phyloP scores from a whole-genome alignment of 2,113 vertebrate species.

The Illadopsis cleaveri region DNA sequence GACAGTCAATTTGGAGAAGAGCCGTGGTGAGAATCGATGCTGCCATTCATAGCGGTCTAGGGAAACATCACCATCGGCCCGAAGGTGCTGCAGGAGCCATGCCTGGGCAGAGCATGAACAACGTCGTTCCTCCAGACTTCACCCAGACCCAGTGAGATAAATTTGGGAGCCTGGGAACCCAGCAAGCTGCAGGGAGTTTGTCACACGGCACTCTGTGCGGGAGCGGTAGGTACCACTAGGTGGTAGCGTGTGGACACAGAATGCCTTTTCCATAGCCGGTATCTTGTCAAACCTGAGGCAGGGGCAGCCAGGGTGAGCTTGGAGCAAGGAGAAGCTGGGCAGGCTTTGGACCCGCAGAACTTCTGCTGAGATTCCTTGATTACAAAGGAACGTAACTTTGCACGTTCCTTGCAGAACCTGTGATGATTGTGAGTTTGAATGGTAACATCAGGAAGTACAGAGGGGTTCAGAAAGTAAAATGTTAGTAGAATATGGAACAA shows the following conservation, averaged over 20 bases:
- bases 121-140: background rate
- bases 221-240: background rate
- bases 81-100: background rate
- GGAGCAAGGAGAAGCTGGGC: background rate
- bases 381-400: background rate
- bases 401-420: background rate
- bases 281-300: rapidly evolving
- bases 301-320: rapidly evolving
- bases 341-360: background rate
- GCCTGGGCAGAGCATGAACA: background rate
- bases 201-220: rapidly evolving
- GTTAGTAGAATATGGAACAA: background rate
- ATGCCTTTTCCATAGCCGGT: rapidly evolving
- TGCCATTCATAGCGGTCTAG: rapidly evolving
- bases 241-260: background rate
- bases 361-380: background rate
- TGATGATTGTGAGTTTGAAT: background rate
- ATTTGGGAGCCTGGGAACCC: rapidly evolving
- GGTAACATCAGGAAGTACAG: background rate
- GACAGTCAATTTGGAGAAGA: no score
- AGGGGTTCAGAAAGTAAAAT: background rate
- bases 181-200: rapidly evolving
- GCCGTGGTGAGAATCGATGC: rapidly evolving
- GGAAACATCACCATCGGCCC: background rate
- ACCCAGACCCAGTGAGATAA: rapidly evolving